A percentile compares a stretch with the other conserved stretches of the same genome.
These are phyloP conservation scores for Caenorhabditis sulstoni DNA, from an alignment of 2,888 invertebrate genomes.

Conservation along the genomic window DNA sequence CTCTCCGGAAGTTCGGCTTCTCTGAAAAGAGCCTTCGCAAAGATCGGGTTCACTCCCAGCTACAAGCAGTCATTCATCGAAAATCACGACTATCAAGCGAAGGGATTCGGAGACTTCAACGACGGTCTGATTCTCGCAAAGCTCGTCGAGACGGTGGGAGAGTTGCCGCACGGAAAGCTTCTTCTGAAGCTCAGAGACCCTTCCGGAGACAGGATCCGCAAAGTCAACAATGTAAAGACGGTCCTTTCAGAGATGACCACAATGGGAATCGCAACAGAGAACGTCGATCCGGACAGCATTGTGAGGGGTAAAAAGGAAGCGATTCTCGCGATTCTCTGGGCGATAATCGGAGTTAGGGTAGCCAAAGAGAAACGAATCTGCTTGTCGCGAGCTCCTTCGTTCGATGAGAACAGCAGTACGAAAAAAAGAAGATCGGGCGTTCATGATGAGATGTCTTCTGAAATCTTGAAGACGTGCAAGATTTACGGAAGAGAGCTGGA, in stretches of 20 bases:
- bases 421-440: conserved; percentile 23
- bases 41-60: conserved; percentile 51
- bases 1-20: conserved; percentile 54
- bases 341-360: conserved; percentile 60
- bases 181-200: conserved; percentile 57
- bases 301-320: conserved; percentile 61
- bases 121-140: conserved; percentile 68
- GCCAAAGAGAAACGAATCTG: conserved; percentile 30
- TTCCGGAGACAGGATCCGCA: conserved; percentile 65
- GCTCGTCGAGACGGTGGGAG: conserved; percentile 50
- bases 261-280: conserved; percentile 33
- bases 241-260: conserved; percentile 46
- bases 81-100: conserved; percentile 60
- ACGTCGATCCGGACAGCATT: conserved; percentile 42
- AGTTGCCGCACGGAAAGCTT: conserved; percentile 25
- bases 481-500: conserved; percentile 20
- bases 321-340: conserved; percentile 59
- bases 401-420: neutral
- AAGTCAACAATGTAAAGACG: conserved; percentile 63
- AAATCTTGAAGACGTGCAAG: conserved; percentile 29
- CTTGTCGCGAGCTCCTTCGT: neutral
- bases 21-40: conserved; percentile 51
- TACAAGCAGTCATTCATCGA: conserved; percentile 64
- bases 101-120: conserved; percentile 48
- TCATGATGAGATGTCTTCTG: conserved; percentile 40